Evolutionary conservation across 1,140 invertebrate genomes (phyloP).

Genomic region (Drosophila pandora): DNA sequence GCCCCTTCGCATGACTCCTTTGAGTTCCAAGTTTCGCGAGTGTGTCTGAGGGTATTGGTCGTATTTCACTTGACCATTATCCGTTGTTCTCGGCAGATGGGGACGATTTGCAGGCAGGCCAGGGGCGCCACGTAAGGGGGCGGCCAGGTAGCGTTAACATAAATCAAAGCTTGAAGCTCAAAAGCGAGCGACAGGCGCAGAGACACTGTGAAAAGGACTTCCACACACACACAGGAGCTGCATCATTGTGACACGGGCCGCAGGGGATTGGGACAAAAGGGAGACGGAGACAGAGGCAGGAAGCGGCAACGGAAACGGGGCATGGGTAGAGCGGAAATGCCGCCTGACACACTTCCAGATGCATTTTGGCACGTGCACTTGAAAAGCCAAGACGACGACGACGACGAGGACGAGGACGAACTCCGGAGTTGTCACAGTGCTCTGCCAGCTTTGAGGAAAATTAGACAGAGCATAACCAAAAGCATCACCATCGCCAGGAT

Average conservation of each 20-base stretch:
- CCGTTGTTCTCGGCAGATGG: constrained; percentile 73
- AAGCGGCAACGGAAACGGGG: constrained; percentile 2
- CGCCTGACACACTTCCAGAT: constrained; percentile 72
- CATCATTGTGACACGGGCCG: constrained; percentile 13
- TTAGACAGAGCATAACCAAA: constrained; percentile 64
- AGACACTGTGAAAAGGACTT: constrained; percentile 17
- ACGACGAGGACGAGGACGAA: constrained; percentile 27
- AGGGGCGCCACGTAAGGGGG: constrained; percentile 5
- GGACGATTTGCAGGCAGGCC: constrained; percentile 50
- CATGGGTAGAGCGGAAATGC: constrained; percentile 43
- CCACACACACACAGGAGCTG: constrained; percentile 5
- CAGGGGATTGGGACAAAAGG: constrained; percentile 7
- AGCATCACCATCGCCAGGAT: constrained; percentile 25
- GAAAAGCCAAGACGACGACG: constrained; percentile 52
- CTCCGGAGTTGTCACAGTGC: constrained; percentile 35
- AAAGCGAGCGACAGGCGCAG: constrained; percentile 73
- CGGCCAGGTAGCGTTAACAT: constrained; percentile 65
- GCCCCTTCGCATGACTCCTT: background rate
- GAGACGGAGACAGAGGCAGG: background rate
- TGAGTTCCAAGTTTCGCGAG: background rate
- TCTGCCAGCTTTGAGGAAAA: constrained; percentile 63
- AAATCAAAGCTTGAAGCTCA: constrained; percentile 74
- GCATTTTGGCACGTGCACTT: constrained; percentile 77
- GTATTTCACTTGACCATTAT: constrained; percentile 75
- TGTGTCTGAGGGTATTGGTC: constrained; percentile 23